A percentile compares a stretch with the other conserved stretches of the same genome.
phyloP scores from a whole-genome alignment of 2,113 vertebrate genomes.

The Promerops cafer region DNA sequence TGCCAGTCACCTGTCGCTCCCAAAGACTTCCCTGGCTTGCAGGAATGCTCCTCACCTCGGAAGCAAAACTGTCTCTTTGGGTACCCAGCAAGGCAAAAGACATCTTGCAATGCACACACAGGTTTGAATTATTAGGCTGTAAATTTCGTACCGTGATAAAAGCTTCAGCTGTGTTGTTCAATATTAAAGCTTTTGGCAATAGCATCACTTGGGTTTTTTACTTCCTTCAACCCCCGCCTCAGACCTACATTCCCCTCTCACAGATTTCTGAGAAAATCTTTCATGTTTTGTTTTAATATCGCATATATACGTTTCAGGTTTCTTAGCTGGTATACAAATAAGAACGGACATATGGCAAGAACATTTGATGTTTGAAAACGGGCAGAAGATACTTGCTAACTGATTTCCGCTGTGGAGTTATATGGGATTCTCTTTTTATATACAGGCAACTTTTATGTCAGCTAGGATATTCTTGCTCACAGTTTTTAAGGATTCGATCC shows the following conservation, averaged over 20 bases:
- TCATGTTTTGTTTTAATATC: slow-evolving; percentile 54
- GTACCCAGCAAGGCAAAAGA: not conserved
- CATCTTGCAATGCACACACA: not conserved
- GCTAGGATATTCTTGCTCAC: not conserved
- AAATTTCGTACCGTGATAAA: slow-evolving; percentile 60
- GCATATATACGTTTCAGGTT: slow-evolving; percentile 28
- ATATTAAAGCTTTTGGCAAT: slow-evolving; percentile 44
- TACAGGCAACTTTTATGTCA: not conserved
- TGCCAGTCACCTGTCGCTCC: not conserved
- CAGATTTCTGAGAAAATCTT: slow-evolving; percentile 42
- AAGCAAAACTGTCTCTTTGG: not conserved
- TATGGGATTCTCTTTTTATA: slow-evolving; percentile 16
- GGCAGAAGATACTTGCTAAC: slow-evolving; percentile 44
- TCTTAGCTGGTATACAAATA: slow-evolving; percentile 29
- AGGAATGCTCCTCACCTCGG: not conserved
- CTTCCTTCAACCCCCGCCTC: slow-evolving; percentile 11
- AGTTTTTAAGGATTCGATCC: not conserved
- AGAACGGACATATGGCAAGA: slow-evolving; percentile 40
- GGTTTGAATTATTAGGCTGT: slow-evolving; percentile 33
- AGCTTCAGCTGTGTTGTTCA: slow-evolving; percentile 44
- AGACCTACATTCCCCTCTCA: not conserved
- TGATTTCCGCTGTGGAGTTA: slow-evolving; percentile 27
- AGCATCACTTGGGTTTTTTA: not conserved
- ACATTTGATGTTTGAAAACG: slow-evolving; percentile 32
- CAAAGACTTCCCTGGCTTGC: not conserved